phyloP scores from a whole-genome alignment of 1,140 invertebrate genomes.

The Drosophila sproati region DNA sequence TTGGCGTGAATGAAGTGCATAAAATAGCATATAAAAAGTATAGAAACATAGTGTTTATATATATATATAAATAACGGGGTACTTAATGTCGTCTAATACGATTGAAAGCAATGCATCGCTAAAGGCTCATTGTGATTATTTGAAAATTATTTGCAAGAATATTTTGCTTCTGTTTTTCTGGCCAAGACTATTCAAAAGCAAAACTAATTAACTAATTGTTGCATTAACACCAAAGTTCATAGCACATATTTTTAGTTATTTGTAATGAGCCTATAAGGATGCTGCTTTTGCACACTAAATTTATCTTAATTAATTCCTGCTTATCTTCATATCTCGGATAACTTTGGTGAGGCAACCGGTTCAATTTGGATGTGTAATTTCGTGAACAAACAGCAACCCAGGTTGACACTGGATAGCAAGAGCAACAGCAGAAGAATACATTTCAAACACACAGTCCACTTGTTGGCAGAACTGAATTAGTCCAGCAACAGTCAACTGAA shows the following conservation, averaged over 20 bases:
- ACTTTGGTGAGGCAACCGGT: neutral
- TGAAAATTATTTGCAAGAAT: no score
- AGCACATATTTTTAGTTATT: no score
- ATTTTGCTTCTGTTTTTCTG: no score
- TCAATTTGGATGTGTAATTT: neutral
- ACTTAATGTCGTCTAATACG: no score
- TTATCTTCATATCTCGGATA: neutral
- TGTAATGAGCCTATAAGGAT: no score
- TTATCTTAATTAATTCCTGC: neutral
- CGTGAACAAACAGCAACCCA: neutral
- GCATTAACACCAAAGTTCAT: no score
- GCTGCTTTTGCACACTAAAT: neutral
- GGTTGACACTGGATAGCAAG: neutral
- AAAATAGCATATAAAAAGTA: constrained; percentile 14
- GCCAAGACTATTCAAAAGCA: no score
- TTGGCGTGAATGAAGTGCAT: constrained; percentile 68
- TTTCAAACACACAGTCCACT: neutral
- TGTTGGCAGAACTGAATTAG: neutral
- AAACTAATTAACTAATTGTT: no score
- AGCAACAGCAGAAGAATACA: neutral
- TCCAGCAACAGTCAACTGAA: neutral
- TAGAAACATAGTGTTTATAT: neutral
- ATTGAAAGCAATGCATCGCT: no score
- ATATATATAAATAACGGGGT: neutral
- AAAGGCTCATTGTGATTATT: no score